A percentile compares a stretch with the other conserved stretches of the same genome.
Conservation (phyloP, 2,797 vertebrate genomes). For the Hoplostethus mediterraneus region DNA sequence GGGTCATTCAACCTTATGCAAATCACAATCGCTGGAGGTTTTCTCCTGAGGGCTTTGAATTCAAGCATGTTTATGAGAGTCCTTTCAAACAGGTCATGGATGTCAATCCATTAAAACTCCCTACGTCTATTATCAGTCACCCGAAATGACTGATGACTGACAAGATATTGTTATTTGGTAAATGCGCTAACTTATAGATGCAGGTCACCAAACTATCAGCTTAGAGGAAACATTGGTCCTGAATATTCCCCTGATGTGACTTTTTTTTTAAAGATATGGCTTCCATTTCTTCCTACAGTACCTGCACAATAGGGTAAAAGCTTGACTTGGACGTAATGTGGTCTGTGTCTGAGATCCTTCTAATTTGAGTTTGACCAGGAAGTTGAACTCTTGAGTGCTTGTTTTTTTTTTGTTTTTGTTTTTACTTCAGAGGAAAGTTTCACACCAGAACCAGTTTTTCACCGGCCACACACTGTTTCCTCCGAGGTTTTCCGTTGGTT, state of each 20-base stretch:
- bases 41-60: constrained; percentile 36
- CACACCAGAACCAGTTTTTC: not conserved
- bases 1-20: constrained; percentile 56
- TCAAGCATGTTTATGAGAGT: constrained; percentile 27
- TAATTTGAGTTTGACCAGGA: not conserved
- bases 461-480: not conserved
- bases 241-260: not conserved
- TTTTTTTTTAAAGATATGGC: not conserved
- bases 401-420: not conserved
- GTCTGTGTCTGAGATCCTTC: too few relatives aligned
- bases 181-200: not conserved
- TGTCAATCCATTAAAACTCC: not conserved
- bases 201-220: not conserved
- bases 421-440: not conserved
- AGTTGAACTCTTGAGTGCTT: too few relatives aligned
- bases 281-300: not conserved
- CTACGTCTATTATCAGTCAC: not conserved
- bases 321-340: too few relatives aligned
- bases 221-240: not conserved
- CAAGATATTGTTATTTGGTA: not conserved
- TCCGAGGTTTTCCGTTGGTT: not conserved
- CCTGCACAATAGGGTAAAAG: too few relatives aligned
- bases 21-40: constrained; percentile 50
- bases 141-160: not conserved
- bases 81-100: not conserved